phyloP scores from a whole-genome alignment of 2,888 invertebrate species.

The Clunio marinus region DNA sequence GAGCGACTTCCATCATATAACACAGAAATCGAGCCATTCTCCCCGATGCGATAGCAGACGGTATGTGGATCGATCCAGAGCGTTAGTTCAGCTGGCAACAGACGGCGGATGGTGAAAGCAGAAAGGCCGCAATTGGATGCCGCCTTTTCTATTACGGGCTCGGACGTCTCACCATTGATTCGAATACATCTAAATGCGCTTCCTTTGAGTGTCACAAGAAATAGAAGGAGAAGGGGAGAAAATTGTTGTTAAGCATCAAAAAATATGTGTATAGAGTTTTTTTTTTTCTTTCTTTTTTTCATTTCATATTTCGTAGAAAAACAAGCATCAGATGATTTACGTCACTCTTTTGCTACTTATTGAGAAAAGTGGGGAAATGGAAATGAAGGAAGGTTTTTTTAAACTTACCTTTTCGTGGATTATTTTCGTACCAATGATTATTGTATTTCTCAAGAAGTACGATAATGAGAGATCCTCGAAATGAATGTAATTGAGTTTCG shows the following conservation, averaged over 20 bases:
- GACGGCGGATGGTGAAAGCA: conserved; percentile 55
- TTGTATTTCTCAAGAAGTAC: conserved; percentile 54
- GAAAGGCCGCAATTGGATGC: conserved; percentile 61
- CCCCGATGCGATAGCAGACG: conserved; percentile 64
- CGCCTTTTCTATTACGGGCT: conserved; percentile 62
- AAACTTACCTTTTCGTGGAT: conserved; percentile 53
- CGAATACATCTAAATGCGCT: conserved; percentile 68
- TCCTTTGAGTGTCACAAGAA: conserved; percentile 50
- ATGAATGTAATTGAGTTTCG: conserved; percentile 50
- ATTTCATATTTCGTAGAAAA: too few species aligned
- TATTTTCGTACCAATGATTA: conserved; percentile 71
- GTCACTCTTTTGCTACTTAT: not conserved
- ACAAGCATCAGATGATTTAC: too few species aligned
- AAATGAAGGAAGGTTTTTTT: not conserved
- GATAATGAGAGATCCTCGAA: conserved; percentile 51
- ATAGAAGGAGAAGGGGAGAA: not conserved
- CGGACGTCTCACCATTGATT: conserved; percentile 64
- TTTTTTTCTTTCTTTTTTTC: too few species aligned
- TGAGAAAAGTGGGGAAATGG: not conserved
- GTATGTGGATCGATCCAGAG: conserved; percentile 74
- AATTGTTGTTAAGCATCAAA: conserved; percentile 3
- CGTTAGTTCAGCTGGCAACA: conserved; percentile 63
- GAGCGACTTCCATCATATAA: conserved; percentile 48
- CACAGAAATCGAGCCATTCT: conserved; percentile 61
- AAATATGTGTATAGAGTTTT: too few species aligned